Percentiles rank a stretch among this genome's conserved stretches.
Conservation (phyloP, 2,888 invertebrate genomes). For the Caenorhabditis becei region DNA sequence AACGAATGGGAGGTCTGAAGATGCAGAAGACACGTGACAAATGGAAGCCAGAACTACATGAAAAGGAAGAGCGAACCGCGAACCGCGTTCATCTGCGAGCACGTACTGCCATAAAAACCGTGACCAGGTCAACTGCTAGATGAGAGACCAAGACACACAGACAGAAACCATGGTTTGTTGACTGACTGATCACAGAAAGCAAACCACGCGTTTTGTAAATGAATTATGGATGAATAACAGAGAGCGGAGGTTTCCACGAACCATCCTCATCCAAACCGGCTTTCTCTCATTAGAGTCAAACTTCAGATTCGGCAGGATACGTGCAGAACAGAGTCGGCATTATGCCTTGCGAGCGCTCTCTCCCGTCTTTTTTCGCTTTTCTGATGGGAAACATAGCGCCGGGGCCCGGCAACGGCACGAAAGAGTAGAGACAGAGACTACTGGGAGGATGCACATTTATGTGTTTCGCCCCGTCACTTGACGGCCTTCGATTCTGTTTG, state of each 20-base stretch:
- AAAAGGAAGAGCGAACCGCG: neutral
- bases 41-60: neutral
- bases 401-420: slow-evolving; percentile 4
- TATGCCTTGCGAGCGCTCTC: neutral
- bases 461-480: slow-evolving; percentile 1
- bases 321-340: slow-evolving; percentile 5
- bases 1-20: neutral
- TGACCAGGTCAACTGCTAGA: neutral
- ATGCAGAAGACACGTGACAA: slow-evolving; percentile 1
- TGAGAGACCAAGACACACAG: slow-evolving; percentile 8
- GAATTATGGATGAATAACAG: neutral
- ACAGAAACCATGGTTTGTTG: neutral
- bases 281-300: too few species aligned
- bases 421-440: slow-evolving; percentile 12
- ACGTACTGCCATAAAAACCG: neutral
- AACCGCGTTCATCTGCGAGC: neutral
- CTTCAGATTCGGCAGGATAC: slow-evolving; percentile 3
- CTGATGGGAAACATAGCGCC: slow-evolving; percentile 15
- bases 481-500: slow-evolving; percentile 43
- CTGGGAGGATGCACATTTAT: slow-evolving; percentile 28
- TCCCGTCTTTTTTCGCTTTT: slow-evolving; percentile 4
- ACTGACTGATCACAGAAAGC: neutral
- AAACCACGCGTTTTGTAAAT: neutral
- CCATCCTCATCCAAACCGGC: too few species aligned
- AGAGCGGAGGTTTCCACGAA: neutral